Evolutionary conservation across 1,140 invertebrate genomes (phyloP), one percentile per base, ranked within the genome.

Genomic region (Physella acuta): DNA sequence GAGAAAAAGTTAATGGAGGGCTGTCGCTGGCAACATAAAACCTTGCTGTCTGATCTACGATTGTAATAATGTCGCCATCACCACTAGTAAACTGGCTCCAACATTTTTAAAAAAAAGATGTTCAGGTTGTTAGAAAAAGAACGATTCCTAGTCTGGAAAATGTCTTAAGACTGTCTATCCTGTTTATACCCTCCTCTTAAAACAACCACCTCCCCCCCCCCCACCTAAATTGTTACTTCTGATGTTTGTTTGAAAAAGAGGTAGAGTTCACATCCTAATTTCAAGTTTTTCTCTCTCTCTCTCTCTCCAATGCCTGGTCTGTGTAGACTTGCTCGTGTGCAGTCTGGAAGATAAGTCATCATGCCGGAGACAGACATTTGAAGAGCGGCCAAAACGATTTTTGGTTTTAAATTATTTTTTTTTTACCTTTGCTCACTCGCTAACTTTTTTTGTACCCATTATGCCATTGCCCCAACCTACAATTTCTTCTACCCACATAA

Each of bases 351-450:
- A n/a, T n/a, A n/a, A 33, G 5, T 26, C 33, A 20, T 31, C 11
- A 30, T 26, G 8, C 20, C 20, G 26, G 26, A 31, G n/a, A 20
- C 20, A 31, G n/a, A 33, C 33, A 20, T 60, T 20, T 24, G 11
- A 26, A 11, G 59, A 30, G 33, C 17, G 26, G 26, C 16, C 31
- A 31, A 3, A 31, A 5, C n/a, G 3, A 20, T 16, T 20, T 16
- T 14, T 8, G 26, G 8, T 20, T 16, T 26, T 37, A 44, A n/a
- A 24, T 33, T 64, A 33, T 64, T 16, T 49, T 33, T 64, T 37
- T 64, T 33, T 49, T 33, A 44, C 61, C 44, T 33, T 49, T 33
- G 37, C 61, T 64, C 39, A 24, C 39, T 64, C 14, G 5, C 52
- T 58, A 17, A 17, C 34, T 33, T n/a, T 1, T 5, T 26, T 34